phyloP scores from a whole-genome alignment of 2,113 vertebrate species.

The Aplodontia rufa region DNA sequence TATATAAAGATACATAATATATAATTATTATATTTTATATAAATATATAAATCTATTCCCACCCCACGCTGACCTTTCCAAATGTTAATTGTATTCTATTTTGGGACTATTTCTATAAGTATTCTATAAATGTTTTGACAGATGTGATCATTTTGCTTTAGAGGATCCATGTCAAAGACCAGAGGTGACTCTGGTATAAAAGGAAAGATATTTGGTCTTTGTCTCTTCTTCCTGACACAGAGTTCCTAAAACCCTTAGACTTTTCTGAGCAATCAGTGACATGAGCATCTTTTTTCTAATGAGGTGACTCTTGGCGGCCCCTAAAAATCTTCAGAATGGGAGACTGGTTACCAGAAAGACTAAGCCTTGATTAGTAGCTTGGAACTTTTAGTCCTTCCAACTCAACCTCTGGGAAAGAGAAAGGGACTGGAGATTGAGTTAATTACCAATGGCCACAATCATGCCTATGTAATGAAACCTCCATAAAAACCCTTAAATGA shows the following conservation, averaged over 20 bases:
- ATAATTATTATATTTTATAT: too few relatives aligned
- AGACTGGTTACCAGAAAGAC: not conserved
- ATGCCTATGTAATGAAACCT: not conserved
- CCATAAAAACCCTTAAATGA: not conserved
- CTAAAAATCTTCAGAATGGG: not conserved
- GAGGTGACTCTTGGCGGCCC: not conserved
- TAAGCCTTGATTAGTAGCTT: not conserved
- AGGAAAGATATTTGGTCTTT: not conserved
- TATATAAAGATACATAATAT: too few relatives aligned
- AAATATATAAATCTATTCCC: not conserved
- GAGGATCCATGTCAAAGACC: not conserved
- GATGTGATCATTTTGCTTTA: not conserved
- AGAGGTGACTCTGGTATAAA: not conserved
- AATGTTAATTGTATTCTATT: not conserved
- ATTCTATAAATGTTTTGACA: not conserved
- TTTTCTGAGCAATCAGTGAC: not conserved
- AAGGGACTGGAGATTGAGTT: not conserved
- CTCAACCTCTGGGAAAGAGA: not conserved
- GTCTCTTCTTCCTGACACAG: not conserved
- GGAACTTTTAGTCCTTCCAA: not conserved
- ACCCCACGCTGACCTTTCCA: not conserved
- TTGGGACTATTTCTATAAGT: not conserved
- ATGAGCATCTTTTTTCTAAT: not conserved
- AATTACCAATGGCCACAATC: not conserved
- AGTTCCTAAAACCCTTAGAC: not conserved